Conservation (phyloP, 30 jellyfish, hydroid and myxozoan species). For the Cassiopea xamachana region DNA sequence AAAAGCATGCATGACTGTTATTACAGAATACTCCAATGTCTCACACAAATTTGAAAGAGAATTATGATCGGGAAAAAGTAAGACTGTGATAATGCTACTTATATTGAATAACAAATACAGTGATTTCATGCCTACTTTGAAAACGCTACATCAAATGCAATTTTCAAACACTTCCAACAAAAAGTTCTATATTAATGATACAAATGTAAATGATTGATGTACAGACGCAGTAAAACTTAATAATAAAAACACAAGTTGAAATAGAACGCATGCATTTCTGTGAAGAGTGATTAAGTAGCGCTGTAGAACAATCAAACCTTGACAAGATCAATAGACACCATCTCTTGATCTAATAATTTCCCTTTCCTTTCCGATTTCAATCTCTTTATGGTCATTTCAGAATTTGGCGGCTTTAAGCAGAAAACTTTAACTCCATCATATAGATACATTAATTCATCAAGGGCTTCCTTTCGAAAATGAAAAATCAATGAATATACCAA, state of each 20-base stretch:
- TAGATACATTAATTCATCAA: conserved; percentile 38
- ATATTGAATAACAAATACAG: too few species aligned
- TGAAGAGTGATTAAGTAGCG: not conserved
- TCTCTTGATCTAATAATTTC: conserved; percentile 83
- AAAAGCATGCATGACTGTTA: not conserved
- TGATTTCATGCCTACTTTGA: too few species aligned
- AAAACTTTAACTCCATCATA: conserved; percentile 54
- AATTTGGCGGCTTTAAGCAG: conserved; percentile 55
- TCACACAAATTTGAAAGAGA: not conserved
- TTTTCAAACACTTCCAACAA: too few species aligned
- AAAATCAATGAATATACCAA: not conserved
- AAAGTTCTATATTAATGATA: too few species aligned
- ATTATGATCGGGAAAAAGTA: not conserved
- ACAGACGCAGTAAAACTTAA: too few species aligned
- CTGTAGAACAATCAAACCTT: conserved; percentile 44
- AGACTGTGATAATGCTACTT: too few species aligned
- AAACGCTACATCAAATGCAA: too few species aligned
- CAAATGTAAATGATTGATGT: too few species aligned
- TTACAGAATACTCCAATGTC: not conserved
- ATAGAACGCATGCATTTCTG: not conserved
- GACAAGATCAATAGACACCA: conserved; percentile 71
- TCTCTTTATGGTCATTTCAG: conserved; percentile 32
- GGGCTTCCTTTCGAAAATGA: conserved; percentile 53
- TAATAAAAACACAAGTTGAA: too few species aligned
- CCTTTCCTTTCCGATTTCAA: conserved; percentile 63